Evolutionary conservation across 2,797 vertebrate species (phyloP), one percentile per base, ranked within the genome.

Genomic region (Coregonus suidteri): DNA sequence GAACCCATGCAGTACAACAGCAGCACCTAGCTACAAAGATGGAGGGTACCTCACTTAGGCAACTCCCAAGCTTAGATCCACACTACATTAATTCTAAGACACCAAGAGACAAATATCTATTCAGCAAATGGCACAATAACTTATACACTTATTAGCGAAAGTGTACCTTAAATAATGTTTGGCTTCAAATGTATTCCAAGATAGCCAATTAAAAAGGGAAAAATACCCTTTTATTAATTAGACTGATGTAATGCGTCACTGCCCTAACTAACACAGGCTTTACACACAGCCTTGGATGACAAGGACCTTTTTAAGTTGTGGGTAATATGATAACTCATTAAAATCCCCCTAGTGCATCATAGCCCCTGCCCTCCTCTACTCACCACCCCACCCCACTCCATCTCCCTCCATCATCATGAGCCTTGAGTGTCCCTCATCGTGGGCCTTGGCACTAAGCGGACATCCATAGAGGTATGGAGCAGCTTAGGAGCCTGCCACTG

Each of bases 81-180:
- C 64, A 56, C 47, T 35, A 56, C 67, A 75, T 71, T 82, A 54
- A 77, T 79, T 78, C 77, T 71, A 79, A 35, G 31, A 74, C n/a
- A 59, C 64, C 7, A 65, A 20, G 66, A 67, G 76, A 80, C 84
- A 74, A 73, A 78, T 79, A 83, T 69, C 77, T 72, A 16, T 81
- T 76, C 54, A 51, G 76, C 53, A 75, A 77, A 79, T 18, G 18
- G 68, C 75, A 75, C 75, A 67, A 70, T 66, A 81, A 53, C 30
- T 30, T 30, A 2, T 4, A 6, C 1, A 5, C 79, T 84, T 83
- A 86, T 85, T 86, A 81, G 78, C 52, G 9, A 56, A n/a, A 59
- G 6, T 72, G 77, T 77, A 78, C 64, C 71, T 78, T 47, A 71
- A 64, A 75, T 25, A 78, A 73, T 71, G 65, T 70, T 76, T 71